Evolutionary conservation across 2,113 vertebrate genomes (phyloP).

Genomic region (Stegastes partitus): DNA sequence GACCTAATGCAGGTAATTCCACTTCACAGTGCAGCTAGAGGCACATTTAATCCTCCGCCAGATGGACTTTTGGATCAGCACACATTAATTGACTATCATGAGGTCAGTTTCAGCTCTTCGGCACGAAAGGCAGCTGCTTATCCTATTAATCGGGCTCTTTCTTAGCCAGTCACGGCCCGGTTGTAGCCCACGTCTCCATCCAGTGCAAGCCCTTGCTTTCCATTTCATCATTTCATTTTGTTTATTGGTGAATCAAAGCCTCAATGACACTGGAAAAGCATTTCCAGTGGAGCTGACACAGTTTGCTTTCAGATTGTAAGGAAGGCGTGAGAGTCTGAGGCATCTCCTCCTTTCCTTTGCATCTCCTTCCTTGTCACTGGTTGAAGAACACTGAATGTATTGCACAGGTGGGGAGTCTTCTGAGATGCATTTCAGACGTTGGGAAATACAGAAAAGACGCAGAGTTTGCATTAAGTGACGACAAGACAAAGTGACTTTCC

Average conservation of each 20-base stretch:
- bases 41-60: slow-evolving; percentile 1
- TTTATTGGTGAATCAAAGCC: slow-evolving; percentile 70
- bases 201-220: slow-evolving; percentile 60
- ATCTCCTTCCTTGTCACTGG: neutral
- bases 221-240: slow-evolving; percentile 78
- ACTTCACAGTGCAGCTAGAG: neutral
- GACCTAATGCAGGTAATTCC: slow-evolving; percentile 1
- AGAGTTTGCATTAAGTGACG: neutral
- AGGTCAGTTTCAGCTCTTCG: slow-evolving; percentile 61
- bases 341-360: neutral
- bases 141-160: slow-evolving; percentile 74
- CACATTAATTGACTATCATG: slow-evolving; percentile 20
- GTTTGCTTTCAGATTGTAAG: neutral
- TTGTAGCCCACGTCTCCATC: slow-evolving; percentile 54
- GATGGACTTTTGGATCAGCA: slow-evolving; percentile 26
- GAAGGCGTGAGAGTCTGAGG: neutral
- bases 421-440: neutral
- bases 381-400: neutral
- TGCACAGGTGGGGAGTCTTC: neutral
- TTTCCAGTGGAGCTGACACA: slow-evolving; percentile 29
- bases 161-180: slow-evolving; percentile 56
- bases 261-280: slow-evolving; percentile 33
- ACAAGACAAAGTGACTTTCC: neutral
- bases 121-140: slow-evolving; percentile 58
- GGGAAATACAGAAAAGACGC: neutral